Conservation (phyloP, 2,113 vertebrate genomes). For the Mixornis gularis region DNA sequence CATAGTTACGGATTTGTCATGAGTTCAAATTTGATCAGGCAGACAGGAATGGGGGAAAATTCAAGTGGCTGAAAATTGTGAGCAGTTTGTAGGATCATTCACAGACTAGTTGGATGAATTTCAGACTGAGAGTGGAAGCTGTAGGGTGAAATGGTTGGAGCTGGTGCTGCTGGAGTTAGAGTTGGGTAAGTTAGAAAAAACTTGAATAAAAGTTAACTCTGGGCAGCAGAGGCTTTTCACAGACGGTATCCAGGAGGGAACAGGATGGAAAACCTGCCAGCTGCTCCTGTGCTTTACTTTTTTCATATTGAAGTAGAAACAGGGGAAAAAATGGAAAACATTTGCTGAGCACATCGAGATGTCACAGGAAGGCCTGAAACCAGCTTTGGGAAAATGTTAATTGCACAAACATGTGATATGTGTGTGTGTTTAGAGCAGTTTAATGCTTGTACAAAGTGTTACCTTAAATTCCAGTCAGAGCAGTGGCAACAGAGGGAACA, state of each 20-base stretch:
- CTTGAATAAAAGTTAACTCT: background rate
- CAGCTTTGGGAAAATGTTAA: background rate
- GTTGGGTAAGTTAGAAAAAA: background rate
- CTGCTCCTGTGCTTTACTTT: background rate
- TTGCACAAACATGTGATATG: background rate
- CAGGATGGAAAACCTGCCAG: background rate
- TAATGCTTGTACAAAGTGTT: background rate
- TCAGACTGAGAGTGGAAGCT: background rate
- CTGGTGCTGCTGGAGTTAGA: background rate
- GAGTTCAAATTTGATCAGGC: background rate
- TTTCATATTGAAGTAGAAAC: background rate
- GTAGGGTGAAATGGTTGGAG: background rate
- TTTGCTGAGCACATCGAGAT: background rate
- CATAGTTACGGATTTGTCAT: background rate
- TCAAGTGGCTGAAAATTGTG: background rate
- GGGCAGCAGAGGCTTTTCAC: background rate
- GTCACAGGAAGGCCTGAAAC: background rate
- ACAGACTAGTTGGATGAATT: background rate
- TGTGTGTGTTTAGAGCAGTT: background rate
- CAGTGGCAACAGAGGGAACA: background rate
- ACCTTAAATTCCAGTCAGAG: background rate
- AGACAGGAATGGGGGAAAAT: background rate
- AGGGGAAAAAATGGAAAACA: rapidly evolving
- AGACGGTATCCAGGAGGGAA: background rate
- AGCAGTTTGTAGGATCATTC: background rate